phyloP scores from a whole-genome alignment of 1,140 invertebrate species.

The Drosophila arizonae region DNA sequence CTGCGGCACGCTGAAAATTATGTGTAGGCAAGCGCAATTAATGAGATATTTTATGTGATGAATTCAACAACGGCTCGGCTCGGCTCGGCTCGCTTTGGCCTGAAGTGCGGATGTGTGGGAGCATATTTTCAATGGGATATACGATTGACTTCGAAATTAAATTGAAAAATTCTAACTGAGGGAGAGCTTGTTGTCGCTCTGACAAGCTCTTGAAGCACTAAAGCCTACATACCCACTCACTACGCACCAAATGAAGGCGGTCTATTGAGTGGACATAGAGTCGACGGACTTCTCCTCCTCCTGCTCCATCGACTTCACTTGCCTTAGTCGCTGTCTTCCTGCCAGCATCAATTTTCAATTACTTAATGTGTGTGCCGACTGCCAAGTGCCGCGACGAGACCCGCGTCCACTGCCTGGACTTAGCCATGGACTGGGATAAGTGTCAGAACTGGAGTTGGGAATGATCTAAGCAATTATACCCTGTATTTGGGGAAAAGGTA shows the following conservation, averaged over 20 bases:
- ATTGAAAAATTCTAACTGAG: background rate
- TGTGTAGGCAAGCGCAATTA: conserved; percentile 24
- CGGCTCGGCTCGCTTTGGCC: background rate
- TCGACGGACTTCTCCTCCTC: background rate
- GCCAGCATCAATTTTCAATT: conserved; percentile 54
- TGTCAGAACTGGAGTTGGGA: background rate
- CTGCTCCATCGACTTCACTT: background rate
- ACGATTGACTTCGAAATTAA: background rate
- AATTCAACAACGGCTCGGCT: background rate
- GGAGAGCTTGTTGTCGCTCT: conserved; percentile 20
- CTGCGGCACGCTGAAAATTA: background rate
- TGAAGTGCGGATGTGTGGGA: background rate
- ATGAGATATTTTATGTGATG: background rate
- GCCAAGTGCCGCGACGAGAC: conserved; percentile 8
- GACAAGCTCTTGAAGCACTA: conserved; percentile 16
- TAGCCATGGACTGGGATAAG: background rate
- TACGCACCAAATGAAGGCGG: conserved; percentile 30
- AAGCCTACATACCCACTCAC: conserved; percentile 15
- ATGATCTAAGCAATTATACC: background rate
- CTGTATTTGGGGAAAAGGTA: background rate
- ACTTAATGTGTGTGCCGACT: conserved; percentile 54
- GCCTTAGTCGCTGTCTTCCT: background rate
- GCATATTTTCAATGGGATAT: background rate
- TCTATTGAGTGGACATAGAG: conserved; percentile 20
- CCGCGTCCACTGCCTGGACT: background rate